Evolutionary conservation across 2,888 invertebrate species (phyloP), one percentile per base, ranked within the genome.

Genomic region (Sclerodermus sp.): DNA sequence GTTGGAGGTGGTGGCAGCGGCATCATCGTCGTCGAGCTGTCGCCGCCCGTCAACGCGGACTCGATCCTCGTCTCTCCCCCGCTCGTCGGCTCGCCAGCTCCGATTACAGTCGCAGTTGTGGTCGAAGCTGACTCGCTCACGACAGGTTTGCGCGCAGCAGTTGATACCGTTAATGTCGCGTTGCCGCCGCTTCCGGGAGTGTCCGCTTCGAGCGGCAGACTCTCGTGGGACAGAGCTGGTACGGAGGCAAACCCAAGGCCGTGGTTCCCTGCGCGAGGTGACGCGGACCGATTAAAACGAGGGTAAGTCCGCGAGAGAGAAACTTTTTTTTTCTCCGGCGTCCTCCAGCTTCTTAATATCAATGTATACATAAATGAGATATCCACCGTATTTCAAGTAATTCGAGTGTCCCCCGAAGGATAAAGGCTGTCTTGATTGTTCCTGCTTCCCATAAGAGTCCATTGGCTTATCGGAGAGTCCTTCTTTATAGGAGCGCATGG

Each of bases 331-430:
- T 16, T n/a, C 9, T 15, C 5, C 41, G 10, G 30, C 6, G 10
- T 30, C 30, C 10, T 30, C 6, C 8, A 30, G 10, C 6, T 6
- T 30, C 30, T 30, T 30, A 10, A 6, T 10, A 30, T 30, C 8
- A 30, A n/a, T n/a, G n/a, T 30, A 9, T 41, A n/a, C 41, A 5
- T 15, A 14, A 15, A 41, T 15, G 6, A 9, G 10, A 13, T 34
- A 13, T 54, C 56, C 31, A 74, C 71, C 70, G 42, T 60, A 65
- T 51, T 66, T 66, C 37, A 69, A 55, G 42, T 70, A 66, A 55
- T 55, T 65, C n/a, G 59, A 56, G 15, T 66, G 61, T 13, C 63
- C 68, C 1, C 56, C 62, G 40, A 66, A 70, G 1, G 66, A 62
- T 0, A 58, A 51, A 1, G 60, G 50, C 17, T 64, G 61, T n/a